Evolutionary conservation across 2,888 invertebrate genomes (phyloP).

Genomic region (Pollenia labialis): DNA sequence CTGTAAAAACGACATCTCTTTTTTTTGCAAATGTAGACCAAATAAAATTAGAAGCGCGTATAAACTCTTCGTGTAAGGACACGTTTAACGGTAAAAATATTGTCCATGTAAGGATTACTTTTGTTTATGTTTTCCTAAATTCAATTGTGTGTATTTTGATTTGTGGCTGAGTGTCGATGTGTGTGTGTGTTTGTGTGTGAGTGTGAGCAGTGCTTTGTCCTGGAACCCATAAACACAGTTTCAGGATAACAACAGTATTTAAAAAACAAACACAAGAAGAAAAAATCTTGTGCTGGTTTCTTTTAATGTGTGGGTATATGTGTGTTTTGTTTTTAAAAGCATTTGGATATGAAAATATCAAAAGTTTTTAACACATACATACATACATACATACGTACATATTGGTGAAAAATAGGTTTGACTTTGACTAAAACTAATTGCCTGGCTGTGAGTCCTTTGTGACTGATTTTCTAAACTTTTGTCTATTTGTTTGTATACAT

Average conservation of each 20-base stretch:
- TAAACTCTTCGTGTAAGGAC: constrained; percentile 73
- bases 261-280: neutral
- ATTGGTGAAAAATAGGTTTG: neutral
- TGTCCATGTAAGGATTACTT: constrained; percentile 35
- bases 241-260: constrained; percentile 25
- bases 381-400: constrained; percentile 4
- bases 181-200: constrained; percentile 16
- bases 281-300: neutral
- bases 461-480: neutral
- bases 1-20: constrained; percentile 41
- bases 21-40: constrained; percentile 25
- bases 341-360: constrained; percentile 33
- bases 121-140: constrained; percentile 51
- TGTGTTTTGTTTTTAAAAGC: neutral
- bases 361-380: neutral
- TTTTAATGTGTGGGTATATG: neutral
- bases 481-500: constrained; percentile 6
- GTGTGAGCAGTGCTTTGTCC: constrained; percentile 7
- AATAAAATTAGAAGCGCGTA: constrained; percentile 72
- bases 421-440: neutral
- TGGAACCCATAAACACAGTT: constrained; percentile 46
- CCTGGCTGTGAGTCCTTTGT: neutral
- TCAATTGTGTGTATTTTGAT: constrained; percentile 25
- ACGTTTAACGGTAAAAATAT: constrained; percentile 66
- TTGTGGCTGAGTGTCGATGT: neutral